Base-by-base conservation (phyloP, 2,797 vertebrate genomes). In the Sebastes taczanowskii region DNA sequence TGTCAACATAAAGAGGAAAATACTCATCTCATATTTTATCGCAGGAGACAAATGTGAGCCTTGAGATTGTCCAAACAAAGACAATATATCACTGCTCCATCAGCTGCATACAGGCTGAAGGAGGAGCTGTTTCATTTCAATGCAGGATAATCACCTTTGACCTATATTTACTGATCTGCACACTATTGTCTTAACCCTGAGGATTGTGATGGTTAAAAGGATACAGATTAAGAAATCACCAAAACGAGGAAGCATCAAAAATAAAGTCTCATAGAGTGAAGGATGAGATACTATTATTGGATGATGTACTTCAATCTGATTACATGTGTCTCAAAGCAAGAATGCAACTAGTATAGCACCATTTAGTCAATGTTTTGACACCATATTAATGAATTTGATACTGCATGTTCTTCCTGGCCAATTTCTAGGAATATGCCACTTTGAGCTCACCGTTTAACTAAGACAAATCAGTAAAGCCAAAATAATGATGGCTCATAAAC, bases 61-160 rank as follows among this genome's bases (percentile, higher is more conserved):
- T 14, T 62, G 49, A 82, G 88, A 86, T 82, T 91, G 89, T 85
- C 71, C 80, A 78, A 92, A 92, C 86, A 90, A 94, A 82, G 75
- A 90, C 85, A 93, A 89, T 91, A 87, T 85, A 93, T 94, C 92
- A 92, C 85, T 52, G 90, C 91, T 93, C 86, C 95, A 96, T 94
- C 93, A 95, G 79, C 74, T 91, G 91, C 89, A 95, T 92, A 95
- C 92, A 96, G 92, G 93, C 94, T 95, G 91, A 96, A 95, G 95
- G 95, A 96, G 90, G 85, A 66, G 74, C 62, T 7, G 29, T 81
- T 74, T 75, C 18, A 56, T 61, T 68, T 72, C 38, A 68, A 32
- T 56, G 30, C 32, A 60, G 8, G 64, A 74, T 30, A 18, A 65
- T 71, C 27, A 49, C 22, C 73, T 35, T 23, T 63, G 32, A 52